These are phyloP conservation scores for Fragum whitleyi DNA, from an alignment of 2,888 invertebrate genomes.

Conservation along the genomic window DNA sequence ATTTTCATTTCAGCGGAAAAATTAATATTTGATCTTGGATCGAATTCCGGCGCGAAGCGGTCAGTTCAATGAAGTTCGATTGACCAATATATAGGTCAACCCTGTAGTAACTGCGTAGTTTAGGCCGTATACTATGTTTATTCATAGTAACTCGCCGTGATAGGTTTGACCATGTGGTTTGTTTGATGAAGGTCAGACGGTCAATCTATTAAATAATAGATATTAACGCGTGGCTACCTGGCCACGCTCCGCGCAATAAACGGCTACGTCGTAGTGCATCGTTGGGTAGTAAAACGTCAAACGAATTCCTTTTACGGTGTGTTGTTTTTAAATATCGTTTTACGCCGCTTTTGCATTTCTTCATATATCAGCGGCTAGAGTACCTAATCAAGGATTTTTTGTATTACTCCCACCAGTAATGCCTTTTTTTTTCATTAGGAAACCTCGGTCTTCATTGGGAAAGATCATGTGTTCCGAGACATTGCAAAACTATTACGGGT, in stretches of 20 bases:
- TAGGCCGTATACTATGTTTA: slow-evolving; percentile 5
- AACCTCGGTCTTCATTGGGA: too few species aligned
- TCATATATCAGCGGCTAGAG: too few species aligned
- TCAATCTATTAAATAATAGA: slow-evolving; percentile 27
- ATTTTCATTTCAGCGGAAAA: too few species aligned
- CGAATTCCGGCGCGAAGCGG: neutral
- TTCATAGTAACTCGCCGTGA: slow-evolving; percentile 43
- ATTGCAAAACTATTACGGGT: too few species aligned
- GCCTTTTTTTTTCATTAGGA: too few species aligned
- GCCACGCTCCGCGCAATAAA: neutral
- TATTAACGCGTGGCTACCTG: neutral
- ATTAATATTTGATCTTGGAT: too few species aligned
- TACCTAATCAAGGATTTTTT: too few species aligned
- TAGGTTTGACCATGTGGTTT: slow-evolving; percentile 34
- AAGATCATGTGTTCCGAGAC: too few species aligned
- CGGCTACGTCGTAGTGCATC: too few species aligned
- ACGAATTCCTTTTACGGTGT: too few species aligned
- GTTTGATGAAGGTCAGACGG: slow-evolving; percentile 37
- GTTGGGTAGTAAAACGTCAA: too few species aligned
- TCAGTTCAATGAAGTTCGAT: neutral
- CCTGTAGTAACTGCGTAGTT: slow-evolving; percentile 39
- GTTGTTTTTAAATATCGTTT: neutral
- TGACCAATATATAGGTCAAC: neutral
- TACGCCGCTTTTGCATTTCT: neutral
- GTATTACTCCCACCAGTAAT: too few species aligned